These are phyloP conservation scores for Dione vanillae DNA, from an alignment of 2,888 invertebrate species.

Conservation along the genomic window DNA sequence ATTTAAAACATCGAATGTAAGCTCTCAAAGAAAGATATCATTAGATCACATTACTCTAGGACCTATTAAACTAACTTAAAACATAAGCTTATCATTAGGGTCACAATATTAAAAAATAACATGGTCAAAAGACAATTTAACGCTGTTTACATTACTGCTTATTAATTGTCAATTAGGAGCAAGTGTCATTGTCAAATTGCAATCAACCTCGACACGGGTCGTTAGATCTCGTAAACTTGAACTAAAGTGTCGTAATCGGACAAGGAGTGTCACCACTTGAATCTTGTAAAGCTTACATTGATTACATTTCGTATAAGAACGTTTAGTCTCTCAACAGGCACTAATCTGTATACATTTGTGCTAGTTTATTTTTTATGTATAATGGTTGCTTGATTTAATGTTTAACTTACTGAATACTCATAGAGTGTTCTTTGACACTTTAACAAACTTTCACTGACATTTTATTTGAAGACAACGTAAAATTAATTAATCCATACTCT, in stretches of 20 bases:
- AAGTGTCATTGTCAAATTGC: slow-evolving; percentile 47
- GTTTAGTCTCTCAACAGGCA: too few relatives aligned
- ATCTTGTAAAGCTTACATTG: slow-evolving; percentile 3
- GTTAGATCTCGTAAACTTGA: slow-evolving; percentile 52
- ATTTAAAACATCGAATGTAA: too few relatives aligned
- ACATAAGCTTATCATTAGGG: slow-evolving; percentile 40
- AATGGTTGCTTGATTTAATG: too few relatives aligned
- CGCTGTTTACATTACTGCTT: slow-evolving; percentile 31
- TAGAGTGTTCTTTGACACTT: too few relatives aligned
- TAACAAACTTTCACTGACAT: too few relatives aligned
- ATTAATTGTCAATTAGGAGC: slow-evolving; percentile 48
- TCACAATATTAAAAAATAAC: slow-evolving; percentile 29
- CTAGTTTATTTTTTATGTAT: too few relatives aligned
- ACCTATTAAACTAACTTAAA: too few relatives aligned
- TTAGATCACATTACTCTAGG: background rate
- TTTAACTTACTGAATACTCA: too few relatives aligned
- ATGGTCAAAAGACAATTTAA: slow-evolving; percentile 19
- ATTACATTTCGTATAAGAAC: background rate
- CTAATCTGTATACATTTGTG: too few relatives aligned
- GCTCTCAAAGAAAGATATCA: background rate
- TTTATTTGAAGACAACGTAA: too few relatives aligned
- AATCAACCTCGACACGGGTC: slow-evolving; percentile 58
- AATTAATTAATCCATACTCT: too few relatives aligned
- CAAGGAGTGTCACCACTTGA: slow-evolving; percentile 2
- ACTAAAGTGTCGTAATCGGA: slow-evolving; percentile 51